Evolutionary conservation across 1,140 invertebrate species (phyloP).

Genomic region (Trichoplusia ni): DNA sequence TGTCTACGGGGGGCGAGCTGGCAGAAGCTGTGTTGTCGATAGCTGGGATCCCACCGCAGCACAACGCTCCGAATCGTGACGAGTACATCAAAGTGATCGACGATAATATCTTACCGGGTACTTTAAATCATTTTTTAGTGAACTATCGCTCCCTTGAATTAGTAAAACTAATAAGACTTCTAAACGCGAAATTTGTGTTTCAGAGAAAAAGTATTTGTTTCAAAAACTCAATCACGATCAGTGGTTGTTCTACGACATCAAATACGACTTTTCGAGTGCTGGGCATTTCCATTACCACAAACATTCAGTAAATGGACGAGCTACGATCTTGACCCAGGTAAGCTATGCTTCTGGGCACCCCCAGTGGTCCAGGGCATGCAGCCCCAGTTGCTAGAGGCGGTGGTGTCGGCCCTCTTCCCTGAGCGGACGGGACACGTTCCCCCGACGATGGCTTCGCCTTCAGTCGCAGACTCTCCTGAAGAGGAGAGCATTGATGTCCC

Average conservation of each 20-base stretch:
- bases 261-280: no score
- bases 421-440: conserved; percentile 54
- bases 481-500: no score
- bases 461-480: no score
- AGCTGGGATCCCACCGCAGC: conserved; percentile 59
- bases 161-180: background rate
- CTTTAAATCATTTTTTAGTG: background rate
- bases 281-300: no score
- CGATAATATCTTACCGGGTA: conserved; percentile 64
- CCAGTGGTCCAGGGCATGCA: no score
- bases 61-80: conserved; percentile 60
- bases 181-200: no score
- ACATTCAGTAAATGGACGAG: conserved; percentile 53
- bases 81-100: conserved; percentile 42
- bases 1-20: conserved; percentile 42
- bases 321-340: conserved; percentile 55
- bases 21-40: conserved; percentile 48
- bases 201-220: no score
- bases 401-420: no score
- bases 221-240: conserved; percentile 50
- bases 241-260: conserved; percentile 60
- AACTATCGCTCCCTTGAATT: background rate
- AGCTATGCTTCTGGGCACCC: no score
- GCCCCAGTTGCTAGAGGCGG: no score
- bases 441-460: no score